These are phyloP conservation scores for Enteromius paludinosus DNA, from an alignment of 2,797 vertebrate genomes.

Conservation along the genomic window DNA sequence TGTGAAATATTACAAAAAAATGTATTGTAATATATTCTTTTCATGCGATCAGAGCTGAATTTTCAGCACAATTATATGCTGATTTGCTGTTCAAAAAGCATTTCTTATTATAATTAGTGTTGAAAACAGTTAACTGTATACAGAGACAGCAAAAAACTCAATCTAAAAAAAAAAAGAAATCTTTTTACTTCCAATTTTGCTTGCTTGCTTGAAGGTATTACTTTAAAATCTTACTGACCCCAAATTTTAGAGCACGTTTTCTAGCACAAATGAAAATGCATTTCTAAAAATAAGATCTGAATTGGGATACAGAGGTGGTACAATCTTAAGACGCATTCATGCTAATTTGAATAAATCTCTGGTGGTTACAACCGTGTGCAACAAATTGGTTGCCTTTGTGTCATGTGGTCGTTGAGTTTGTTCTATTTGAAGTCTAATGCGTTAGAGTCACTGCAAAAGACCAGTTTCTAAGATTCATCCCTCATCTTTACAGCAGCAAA, in stretches of 20 bases:
- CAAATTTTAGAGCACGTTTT: not conserved
- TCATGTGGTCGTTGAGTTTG: not conserved
- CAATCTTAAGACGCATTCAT: not conserved
- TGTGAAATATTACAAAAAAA: not conserved
- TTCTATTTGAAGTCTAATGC: slow-evolving; percentile 1
- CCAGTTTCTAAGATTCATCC: not conserved
- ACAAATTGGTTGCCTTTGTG: not conserved
- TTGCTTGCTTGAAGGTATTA: not conserved
- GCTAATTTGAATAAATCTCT: not conserved
- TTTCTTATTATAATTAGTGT: not conserved
- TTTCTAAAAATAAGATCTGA: not conserved
- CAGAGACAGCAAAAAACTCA: not conserved
- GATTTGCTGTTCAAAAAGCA: not conserved
- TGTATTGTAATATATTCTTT: not conserved
- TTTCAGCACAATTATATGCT: not conserved
- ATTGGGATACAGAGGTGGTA: not conserved
- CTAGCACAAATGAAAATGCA: not conserved
- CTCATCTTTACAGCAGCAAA: not conserved
- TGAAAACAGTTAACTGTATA: not conserved
- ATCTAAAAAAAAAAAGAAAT: not conserved
- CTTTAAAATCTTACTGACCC: not conserved
- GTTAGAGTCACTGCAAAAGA: not conserved
- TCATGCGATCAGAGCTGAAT: not conserved
- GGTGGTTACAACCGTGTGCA: not conserved
- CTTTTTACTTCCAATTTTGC: not conserved